A percentile compares a stretch with the other conserved stretches of the same genome.
Evolutionary conservation across 2,797 vertebrate genomes (phyloP).

Genomic region (Oreonectes daqikongensis): DNA sequence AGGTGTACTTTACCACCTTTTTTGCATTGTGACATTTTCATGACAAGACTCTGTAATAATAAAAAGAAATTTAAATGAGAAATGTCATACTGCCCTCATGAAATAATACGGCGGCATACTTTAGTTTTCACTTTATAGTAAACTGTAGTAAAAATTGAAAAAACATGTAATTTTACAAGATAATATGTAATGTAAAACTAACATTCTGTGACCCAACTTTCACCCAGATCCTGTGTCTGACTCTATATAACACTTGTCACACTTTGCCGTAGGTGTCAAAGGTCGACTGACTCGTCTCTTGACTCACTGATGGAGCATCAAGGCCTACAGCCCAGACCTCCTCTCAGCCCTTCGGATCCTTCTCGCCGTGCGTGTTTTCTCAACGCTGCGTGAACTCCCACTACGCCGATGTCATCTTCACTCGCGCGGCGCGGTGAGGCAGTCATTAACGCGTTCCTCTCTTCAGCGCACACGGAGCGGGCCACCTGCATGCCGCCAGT

Average conservation of each 20-base stretch:
- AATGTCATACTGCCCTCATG: no score
- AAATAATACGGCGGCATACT: no score
- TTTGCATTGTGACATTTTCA: no score
- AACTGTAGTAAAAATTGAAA: no score
- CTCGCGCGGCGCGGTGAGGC: constrained; percentile 41
- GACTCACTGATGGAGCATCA: background rate
- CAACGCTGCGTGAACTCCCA: constrained; percentile 43
- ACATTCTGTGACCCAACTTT: background rate
- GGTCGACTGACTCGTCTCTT: background rate
- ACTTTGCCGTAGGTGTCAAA: constrained; percentile 8
- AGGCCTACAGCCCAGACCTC: constrained; percentile 1
- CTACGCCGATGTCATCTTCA: constrained; percentile 36
- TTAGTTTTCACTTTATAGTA: no score
- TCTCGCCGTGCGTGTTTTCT: constrained; percentile 25
- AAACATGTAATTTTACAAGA: no score
- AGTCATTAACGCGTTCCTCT: constrained; percentile 57
- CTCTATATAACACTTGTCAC: background rate
- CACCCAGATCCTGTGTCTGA: background rate
- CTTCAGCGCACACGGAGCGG: constrained; percentile 27
- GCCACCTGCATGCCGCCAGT: constrained; percentile 48
- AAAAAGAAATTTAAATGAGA: no score
- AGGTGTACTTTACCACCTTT: no score
- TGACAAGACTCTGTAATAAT: no score
- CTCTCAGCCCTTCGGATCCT: constrained; percentile 9
- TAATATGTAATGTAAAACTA: constrained; percentile 4